Evolutionary conservation across 2,888 invertebrate species (phyloP), one percentile per base, ranked within the genome.

Genomic region (Calameuta filiformis): DNA sequence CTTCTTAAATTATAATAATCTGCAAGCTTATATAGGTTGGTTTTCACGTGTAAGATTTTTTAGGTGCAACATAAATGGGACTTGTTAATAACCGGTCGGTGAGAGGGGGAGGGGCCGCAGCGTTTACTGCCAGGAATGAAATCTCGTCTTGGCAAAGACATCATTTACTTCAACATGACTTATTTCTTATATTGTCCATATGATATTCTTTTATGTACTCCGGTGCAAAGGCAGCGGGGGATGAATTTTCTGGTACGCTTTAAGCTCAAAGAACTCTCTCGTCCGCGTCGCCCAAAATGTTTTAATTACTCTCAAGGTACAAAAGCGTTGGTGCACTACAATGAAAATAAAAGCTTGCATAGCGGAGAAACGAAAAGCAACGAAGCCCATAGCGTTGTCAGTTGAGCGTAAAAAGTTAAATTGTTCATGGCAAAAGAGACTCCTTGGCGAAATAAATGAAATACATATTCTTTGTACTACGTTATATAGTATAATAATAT

Each of bases 271-370:
- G 85, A 83, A 84, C 83, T 79, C 81, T 79, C 81, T 81, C 81
- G 79, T 78, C 77, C 74, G 78, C 69, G 75, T 76, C 69, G 56
- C 71, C 68, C 73, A 84, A 88, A 88, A 88, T 88, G 87, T 87
- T 88, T 88, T 88, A 88, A 88, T 88, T 88, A 88, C 87, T 88
- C 85, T 35, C 3, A 84, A 84, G 81, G 85, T 79, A 87, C 87
- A 88, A 87, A 87, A 86, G 87, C 82, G 79, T 78, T 77, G 79
- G 76, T 56, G 35, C 77, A 77, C 68, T 73, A 78, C 76, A 75
- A 75, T 80, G 81, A 79, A 81, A 79, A 82, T 83, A 80, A 81
- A 83, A 83, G 81, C 81, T 74, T 37, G 75, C 68, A 40, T 73
- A 76, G 80, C 75, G 23, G 56, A 79, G 80, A 81, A 80, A 80